These are phyloP conservation scores for Stomatorhinus walkeri DNA, from an alignment of 2,797 vertebrate genomes.

Conservation along the genomic window DNA sequence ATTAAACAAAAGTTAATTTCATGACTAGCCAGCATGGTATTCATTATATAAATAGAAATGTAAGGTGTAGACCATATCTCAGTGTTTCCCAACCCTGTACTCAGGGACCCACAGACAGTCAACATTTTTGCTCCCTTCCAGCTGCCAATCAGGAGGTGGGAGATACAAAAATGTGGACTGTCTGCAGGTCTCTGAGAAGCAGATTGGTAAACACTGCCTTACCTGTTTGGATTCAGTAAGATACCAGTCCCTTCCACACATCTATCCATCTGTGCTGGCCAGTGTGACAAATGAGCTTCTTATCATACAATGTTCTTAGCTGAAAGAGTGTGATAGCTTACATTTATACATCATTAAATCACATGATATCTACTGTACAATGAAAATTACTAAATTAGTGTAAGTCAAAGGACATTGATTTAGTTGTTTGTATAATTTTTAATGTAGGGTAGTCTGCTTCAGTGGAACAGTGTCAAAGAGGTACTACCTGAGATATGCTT, in stretches of 20 bases:
- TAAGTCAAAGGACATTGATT: background rate
- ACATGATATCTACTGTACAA: background rate
- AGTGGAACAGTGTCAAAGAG: background rate
- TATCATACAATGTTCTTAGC: background rate
- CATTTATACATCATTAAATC: background rate
- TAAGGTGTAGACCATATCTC: background rate
- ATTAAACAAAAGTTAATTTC: background rate
- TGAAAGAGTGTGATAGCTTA: background rate
- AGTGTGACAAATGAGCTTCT: background rate
- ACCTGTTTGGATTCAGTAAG: background rate
- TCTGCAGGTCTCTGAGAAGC: background rate
- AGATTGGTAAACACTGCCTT: background rate
- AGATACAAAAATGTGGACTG: background rate
- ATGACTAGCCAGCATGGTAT: background rate
- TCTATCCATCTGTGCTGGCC: background rate
- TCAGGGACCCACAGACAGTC: background rate
- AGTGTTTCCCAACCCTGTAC: background rate
- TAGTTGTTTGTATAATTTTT: background rate
- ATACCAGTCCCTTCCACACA: background rate
- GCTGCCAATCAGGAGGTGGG: background rate
- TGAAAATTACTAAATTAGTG: background rate
- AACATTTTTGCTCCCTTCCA: no score
- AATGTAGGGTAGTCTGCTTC: background rate
- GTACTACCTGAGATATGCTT: background rate
- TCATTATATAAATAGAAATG: background rate